Evolutionary conservation across 1,140 invertebrate species (phyloP).

Genomic region (Oppia nitens): DNA sequence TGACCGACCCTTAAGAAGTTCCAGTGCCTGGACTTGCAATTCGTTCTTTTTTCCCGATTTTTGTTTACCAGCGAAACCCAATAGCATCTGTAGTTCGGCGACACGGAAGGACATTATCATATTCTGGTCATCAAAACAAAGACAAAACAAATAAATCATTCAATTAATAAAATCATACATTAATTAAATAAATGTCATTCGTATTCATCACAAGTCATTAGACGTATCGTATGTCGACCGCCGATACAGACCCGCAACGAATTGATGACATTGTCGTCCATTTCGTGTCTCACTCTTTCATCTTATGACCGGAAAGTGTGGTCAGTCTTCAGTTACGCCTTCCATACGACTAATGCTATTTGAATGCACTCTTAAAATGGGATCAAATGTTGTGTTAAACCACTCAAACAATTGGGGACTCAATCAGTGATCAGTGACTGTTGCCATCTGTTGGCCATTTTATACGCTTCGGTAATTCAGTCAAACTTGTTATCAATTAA

Average conservation of each 20-base stretch:
- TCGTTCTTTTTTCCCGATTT: constrained; percentile 72
- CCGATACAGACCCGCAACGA: background rate
- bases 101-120: constrained; percentile 37
- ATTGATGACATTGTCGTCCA: background rate
- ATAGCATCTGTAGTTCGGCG: constrained; percentile 43
- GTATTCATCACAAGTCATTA: too few relatives aligned
- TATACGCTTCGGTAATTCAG: too few relatives aligned
- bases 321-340: background rate
- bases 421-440: too few relatives aligned
- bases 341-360: background rate
- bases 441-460: too few relatives aligned
- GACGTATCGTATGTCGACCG: constrained; percentile 35
- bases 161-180: too few relatives aligned
- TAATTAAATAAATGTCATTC: too few relatives aligned
- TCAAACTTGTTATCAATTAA: too few relatives aligned
- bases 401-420: too few relatives aligned
- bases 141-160: background rate
- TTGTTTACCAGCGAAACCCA: constrained; percentile 64
- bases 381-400: too few relatives aligned
- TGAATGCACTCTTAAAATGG: too few relatives aligned
- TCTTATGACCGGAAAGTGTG: background rate
- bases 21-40: constrained; percentile 55
- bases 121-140: constrained; percentile 25
- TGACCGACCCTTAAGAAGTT: constrained; percentile 46
- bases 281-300: background rate